These are phyloP conservation scores for Rapana venosa DNA, from an alignment of 2,888 invertebrate genomes.

Conservation along the genomic window DNA sequence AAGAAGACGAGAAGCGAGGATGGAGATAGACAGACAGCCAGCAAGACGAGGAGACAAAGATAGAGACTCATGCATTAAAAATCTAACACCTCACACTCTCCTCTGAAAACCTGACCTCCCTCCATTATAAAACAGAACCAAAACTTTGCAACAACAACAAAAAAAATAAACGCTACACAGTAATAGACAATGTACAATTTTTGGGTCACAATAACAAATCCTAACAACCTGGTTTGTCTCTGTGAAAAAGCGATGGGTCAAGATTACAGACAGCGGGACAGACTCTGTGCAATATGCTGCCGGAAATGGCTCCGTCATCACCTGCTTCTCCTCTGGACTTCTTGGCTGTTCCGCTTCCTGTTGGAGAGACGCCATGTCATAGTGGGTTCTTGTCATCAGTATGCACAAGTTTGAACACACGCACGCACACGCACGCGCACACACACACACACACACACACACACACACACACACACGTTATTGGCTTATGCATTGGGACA, in stretches of 20 bases:
- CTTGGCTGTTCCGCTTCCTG: slow-evolving; percentile 34
- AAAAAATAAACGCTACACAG: too few species aligned
- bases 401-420: neutral
- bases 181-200: neutral
- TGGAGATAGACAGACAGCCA: too few species aligned
- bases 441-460: neutral
- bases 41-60: too few species aligned
- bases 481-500: too few species aligned
- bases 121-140: too few species aligned
- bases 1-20: too few species aligned
- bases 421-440: neutral
- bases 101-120: too few species aligned
- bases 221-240: neutral
- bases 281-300: slow-evolving; percentile 34
- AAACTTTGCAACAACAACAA: too few species aligned
- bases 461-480: neutral
- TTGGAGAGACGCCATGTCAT: slow-evolving; percentile 25
- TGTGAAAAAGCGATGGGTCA: too few species aligned
- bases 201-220: neutral
- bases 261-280: neutral
- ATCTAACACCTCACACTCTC: too few species aligned
- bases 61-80: too few species aligned
- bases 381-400: slow-evolving; percentile 26
- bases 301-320: slow-evolving; percentile 39
- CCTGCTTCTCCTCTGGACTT: slow-evolving; percentile 26